Conservation (phyloP, 2,113 vertebrate genomes). For the Alaudala cheleensis region DNA sequence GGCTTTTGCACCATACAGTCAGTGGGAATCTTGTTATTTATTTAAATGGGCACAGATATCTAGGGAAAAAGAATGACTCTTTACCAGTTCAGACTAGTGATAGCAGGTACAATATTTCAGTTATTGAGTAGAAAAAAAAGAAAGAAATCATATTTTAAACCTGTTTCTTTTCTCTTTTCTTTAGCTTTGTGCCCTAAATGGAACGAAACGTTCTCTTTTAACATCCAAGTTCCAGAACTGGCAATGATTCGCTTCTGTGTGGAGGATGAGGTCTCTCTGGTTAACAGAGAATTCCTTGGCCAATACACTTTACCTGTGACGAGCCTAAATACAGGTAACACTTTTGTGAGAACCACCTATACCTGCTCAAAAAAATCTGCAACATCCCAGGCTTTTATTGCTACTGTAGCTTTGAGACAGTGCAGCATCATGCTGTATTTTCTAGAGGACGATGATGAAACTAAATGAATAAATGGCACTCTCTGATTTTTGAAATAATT, state of each 20-base stretch:
- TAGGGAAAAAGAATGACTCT: not conserved
- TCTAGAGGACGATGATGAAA: not conserved
- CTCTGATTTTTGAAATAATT: not conserved
- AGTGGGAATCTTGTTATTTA: not conserved
- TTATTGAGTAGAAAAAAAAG: not conserved
- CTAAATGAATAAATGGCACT: not conserved
- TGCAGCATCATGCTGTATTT: not conserved
- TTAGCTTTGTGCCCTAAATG: conserved; percentile 84
- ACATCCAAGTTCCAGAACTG: conserved; percentile 80
- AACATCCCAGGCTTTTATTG: not conserved
- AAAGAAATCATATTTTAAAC: not conserved
- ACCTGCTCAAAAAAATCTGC: not conserved
- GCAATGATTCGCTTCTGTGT: conserved; percentile 84
- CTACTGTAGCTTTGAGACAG: not conserved
- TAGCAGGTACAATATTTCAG: not conserved
- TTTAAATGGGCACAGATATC: not conserved
- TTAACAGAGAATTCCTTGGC: conserved; percentile 82
- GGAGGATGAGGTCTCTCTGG: conserved; percentile 73
- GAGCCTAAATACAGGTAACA: conserved; percentile 86
- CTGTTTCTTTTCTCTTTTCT: not conserved
- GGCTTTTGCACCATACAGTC: not conserved
- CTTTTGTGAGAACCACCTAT: not conserved
- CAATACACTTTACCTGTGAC: conserved; percentile 85
- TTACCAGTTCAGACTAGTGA: not conserved
- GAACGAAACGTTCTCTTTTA: conserved; percentile 82